Base-by-base conservation (phyloP, 2,888 invertebrate genomes). In the Sphaeridia pumilis region DNA sequence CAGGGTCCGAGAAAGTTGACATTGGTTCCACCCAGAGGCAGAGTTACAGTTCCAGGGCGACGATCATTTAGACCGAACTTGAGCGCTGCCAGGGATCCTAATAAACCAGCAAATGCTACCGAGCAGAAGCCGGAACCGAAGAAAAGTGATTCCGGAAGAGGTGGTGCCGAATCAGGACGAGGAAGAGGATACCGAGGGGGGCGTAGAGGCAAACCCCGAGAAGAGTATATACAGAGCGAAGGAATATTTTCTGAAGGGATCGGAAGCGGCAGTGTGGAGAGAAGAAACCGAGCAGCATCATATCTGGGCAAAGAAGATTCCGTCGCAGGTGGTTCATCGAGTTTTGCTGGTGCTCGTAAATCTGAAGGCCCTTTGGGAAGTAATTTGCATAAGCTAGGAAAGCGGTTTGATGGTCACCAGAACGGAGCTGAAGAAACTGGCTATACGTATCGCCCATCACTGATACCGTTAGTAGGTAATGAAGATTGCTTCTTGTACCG, bases 171-270 rank as follows among this genome's bases (percentile, higher is more conserved):
- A 22, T 52, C 54, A 14, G 46, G 52, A 26, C 38, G 28, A 4
- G 51, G 54, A 31, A 36, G 26, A 12, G 34, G 54, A 17, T 27
- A 41, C 27, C 41, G 52, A 20, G 27, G 50, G n/a, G 41, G 49
- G 7, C 27, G 25, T 26, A 22, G 44, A n/a, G 55, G 52, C 24
- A 49, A 49, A n/a, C 46, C 54, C 5, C 20, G 22, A 28, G 43
- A 38, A 1, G 58, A 59, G 44, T 28, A 58, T 12, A 24, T 61
- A 1, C 61, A 63, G 24, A 45, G 57, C 1, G 58, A 56, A 27
- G 60, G 61, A 21, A 60, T 63, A 22, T 63, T 63, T 52, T 44
- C 56, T 2, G 58, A 58, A 49, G 63, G 63, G 10, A 46, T 61
- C 20, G 63, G 63, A 2, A 56, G 50, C 38, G 46, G 50, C 1